Percentiles rank a stretch among this genome's conserved stretches.
Evolutionary conservation across 2,888 invertebrate species (phyloP).

Genomic region (Pediacus dermestoides): DNA sequence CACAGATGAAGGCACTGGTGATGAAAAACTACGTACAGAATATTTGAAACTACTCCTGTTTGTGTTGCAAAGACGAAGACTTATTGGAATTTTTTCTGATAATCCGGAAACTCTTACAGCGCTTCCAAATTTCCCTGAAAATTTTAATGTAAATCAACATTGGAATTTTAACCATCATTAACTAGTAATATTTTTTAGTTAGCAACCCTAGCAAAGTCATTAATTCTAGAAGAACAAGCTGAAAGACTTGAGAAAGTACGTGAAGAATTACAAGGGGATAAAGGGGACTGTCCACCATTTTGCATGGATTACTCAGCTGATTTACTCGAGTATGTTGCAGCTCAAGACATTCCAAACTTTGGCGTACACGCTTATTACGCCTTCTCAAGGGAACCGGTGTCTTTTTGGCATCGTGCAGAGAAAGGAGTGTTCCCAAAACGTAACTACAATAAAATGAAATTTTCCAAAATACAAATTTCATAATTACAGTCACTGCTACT

Average conservation of each 20-base stretch:
- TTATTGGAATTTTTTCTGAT: slow-evolving; percentile 48
- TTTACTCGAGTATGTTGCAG: slow-evolving; percentile 49
- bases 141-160: slow-evolving; percentile 33
- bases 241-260: slow-evolving; percentile 27
- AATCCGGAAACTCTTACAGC: slow-evolving; percentile 40
- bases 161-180: slow-evolving; percentile 18
- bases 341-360: slow-evolving; percentile 52
- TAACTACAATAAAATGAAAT: too few relatives aligned
- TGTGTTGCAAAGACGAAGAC: slow-evolving; percentile 45
- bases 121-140: slow-evolving; percentile 39
- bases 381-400: slow-evolving; percentile 48
- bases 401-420: slow-evolving; percentile 46
- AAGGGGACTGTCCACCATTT: slow-evolving; percentile 40
- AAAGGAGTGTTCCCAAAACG: slow-evolving; percentile 43
- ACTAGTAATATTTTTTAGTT: slow-evolving; percentile 28
- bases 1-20: slow-evolving; percentile 32
- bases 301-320: slow-evolving; percentile 47
- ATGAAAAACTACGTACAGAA: slow-evolving; percentile 41
- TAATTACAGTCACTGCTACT: slow-evolving; percentile 25
- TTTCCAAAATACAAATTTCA: slow-evolving; percentile 6
- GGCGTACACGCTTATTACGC: slow-evolving; percentile 55
- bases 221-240: slow-evolving; percentile 38
- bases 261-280: slow-evolving; percentile 32
- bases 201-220: slow-evolving; percentile 41
- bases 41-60: slow-evolving; percentile 51